Base-by-base conservation (phyloP, 2,888 invertebrate genomes). In the Micoletzkya japonica region DNA sequence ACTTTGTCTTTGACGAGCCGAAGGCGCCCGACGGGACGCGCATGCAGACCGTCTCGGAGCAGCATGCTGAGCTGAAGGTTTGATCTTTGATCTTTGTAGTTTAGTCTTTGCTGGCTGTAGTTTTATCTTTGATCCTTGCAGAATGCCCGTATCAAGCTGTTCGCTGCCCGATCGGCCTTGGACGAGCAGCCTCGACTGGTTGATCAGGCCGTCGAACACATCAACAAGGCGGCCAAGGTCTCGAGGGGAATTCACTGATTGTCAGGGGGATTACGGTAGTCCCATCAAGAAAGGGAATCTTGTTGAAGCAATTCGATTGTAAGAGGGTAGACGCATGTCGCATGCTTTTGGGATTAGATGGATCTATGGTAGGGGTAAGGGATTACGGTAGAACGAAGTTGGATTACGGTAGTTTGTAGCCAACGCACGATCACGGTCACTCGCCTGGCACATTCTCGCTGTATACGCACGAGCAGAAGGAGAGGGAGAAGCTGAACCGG, bases 131-230 rank as follows among this genome's bases (percentile, higher is more conserved):
- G 32, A 28, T 50, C 44, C 39, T 73, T 73, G 34, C 59, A 75
- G 59, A 64, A 72, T 66, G 74, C 75, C 4, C 73, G 79, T 10
- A 75, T 77, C 75, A 79, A 79, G 67, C 72, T 79, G 54, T 79
- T 79, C 68, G 79, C 77, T 0, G 74, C 77, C 0, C 72, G 79
- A 59, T 75, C 76, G 4, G 79, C 79, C 0, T 75, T 79, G 70
- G 74, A 79, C 49, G 72, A 77, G 34, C 74, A 79, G 59, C 79
- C 79, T 4, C 67, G 61, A 4, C 59, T 79, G 10, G 60, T 79
- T 24, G 67, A 73, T 49, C 57, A 67, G 67, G 67, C 57, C 6
- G 57, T 67, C 57, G 67, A 56, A 26, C 67, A 64, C 36, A 52
- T 64, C 50, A 52, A 50, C 52, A 34, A 6, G 36, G 64, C 52